Evolutionary conservation across 2,888 invertebrate species (phyloP).

Genomic region (Acleris cristana): DNA sequence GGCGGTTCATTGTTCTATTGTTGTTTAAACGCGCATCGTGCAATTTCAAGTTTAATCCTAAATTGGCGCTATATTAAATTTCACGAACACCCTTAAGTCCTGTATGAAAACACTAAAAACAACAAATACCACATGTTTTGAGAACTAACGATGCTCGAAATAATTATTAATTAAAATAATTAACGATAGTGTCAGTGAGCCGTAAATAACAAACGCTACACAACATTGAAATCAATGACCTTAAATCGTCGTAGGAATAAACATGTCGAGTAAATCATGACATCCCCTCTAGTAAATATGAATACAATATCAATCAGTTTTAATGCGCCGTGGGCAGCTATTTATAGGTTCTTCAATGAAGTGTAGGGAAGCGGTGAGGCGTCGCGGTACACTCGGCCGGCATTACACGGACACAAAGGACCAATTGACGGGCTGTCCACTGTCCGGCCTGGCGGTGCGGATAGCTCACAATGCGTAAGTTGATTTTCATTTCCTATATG

Average conservation of each 20-base stretch:
- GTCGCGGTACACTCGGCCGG: conserved; percentile 44
- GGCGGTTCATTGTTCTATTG: conserved; percentile 18
- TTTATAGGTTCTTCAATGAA: conserved; percentile 64
- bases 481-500: conserved; percentile 36
- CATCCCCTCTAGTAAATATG: conserved; percentile 40
- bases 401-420: conserved; percentile 44
- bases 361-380: conserved; percentile 62
- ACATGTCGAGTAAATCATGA: conserved; percentile 33
- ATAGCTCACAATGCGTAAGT: conserved; percentile 30
- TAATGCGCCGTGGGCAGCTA: conserved; percentile 56
- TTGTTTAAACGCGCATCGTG: conserved; percentile 10
- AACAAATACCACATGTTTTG: not conserved
- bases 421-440: conserved; percentile 69
- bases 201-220: conserved; percentile 7
- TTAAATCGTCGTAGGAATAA: conserved; percentile 31
- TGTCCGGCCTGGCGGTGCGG: conserved; percentile 46
- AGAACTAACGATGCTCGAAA: not conserved
- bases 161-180: not conserved
- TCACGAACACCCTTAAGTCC: not conserved
- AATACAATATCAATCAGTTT: conserved; percentile 64
- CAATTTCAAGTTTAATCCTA: conserved; percentile 3
- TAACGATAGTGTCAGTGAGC: not conserved
- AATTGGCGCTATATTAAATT: conserved; percentile 10
- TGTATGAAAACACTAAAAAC: not conserved
- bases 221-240: conserved; percentile 31